Percentiles rank a stretch among this genome's conserved stretches.
Evolutionary conservation across 2,113 vertebrate genomes (phyloP).

Genomic region (Euleptes europaea): DNA sequence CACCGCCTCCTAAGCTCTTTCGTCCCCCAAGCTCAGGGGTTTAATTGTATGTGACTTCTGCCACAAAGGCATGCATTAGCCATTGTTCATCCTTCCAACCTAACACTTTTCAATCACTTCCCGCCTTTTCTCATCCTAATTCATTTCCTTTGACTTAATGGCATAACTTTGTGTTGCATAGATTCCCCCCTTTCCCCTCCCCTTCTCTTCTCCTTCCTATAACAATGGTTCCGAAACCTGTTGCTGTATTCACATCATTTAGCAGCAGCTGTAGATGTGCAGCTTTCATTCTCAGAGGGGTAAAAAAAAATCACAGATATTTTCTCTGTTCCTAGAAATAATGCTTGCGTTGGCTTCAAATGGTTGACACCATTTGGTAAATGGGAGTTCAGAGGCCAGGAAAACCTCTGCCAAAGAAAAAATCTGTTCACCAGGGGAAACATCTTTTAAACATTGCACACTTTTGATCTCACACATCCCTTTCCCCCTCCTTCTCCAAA

Average conservation of each 20-base stretch:
- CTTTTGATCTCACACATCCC: neutral
- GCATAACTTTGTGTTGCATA: neutral
- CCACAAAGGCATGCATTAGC: too few species aligned
- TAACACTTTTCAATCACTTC: neutral
- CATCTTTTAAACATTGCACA: too few species aligned
- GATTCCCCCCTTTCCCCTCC: too few species aligned
- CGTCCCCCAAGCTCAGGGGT: too few species aligned
- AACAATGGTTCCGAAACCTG: neutral
- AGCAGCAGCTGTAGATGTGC: neutral
- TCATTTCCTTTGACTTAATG: neutral
- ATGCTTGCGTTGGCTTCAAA: neutral
- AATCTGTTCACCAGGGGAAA: too few species aligned
- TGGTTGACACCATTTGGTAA: neutral
- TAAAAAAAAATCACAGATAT: neutral
- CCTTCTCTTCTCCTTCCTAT: too few species aligned
- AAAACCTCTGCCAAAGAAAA: too few species aligned
- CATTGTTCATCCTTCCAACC: neutral
- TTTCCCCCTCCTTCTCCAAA: neutral
- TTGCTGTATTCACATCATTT: neutral
- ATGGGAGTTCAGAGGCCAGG: neutral
- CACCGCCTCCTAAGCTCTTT: too few species aligned
- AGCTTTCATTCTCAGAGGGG: neutral
- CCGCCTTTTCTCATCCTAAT: neutral
- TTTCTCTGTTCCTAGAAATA: neutral
- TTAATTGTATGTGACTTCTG: too few species aligned